Percentiles rank a stretch among this genome's conserved stretches.
phyloP scores from a whole-genome alignment of 1,140 invertebrate species.

The Trypoxylus dichotomus region DNA sequence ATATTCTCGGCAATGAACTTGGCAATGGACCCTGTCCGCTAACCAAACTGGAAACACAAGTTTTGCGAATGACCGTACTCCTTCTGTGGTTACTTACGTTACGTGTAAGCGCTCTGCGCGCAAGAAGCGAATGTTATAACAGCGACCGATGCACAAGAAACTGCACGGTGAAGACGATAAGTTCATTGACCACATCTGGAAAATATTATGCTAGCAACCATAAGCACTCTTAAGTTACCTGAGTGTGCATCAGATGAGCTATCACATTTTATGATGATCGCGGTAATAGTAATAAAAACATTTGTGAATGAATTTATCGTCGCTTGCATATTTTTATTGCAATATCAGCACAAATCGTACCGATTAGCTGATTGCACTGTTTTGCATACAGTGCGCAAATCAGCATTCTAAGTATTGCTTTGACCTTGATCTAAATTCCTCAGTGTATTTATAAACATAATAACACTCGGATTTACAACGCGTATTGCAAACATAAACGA shows the following conservation, averaged over 20 bases:
- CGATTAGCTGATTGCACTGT: too few relatives aligned
- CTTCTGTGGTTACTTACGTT: background rate
- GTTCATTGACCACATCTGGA: slow-evolving; percentile 20
- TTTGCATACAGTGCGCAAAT: too few relatives aligned
- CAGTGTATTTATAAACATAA: background rate
- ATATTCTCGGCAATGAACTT: slow-evolving; percentile 20
- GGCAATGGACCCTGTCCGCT: slow-evolving; percentile 16
- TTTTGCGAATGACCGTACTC: slow-evolving; percentile 29
- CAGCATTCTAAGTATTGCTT: background rate
- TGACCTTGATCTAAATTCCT: background rate
- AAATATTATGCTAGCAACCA: background rate
- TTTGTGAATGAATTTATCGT: too few relatives aligned
- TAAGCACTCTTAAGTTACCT: background rate
- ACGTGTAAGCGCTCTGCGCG: background rate
- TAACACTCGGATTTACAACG: background rate
- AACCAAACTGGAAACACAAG: slow-evolving; percentile 31
- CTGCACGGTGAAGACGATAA: slow-evolving; percentile 1
- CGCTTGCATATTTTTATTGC: too few relatives aligned
- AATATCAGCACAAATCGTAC: too few relatives aligned
- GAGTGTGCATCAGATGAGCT: background rate
- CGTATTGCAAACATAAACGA: background rate
- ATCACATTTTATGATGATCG: background rate
- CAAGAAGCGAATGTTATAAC: background rate
- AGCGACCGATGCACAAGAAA: background rate
- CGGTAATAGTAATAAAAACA: background rate